Base-by-base conservation (phyloP, 2,797 vertebrate species). In the Loris lydekkerianus region DNA sequence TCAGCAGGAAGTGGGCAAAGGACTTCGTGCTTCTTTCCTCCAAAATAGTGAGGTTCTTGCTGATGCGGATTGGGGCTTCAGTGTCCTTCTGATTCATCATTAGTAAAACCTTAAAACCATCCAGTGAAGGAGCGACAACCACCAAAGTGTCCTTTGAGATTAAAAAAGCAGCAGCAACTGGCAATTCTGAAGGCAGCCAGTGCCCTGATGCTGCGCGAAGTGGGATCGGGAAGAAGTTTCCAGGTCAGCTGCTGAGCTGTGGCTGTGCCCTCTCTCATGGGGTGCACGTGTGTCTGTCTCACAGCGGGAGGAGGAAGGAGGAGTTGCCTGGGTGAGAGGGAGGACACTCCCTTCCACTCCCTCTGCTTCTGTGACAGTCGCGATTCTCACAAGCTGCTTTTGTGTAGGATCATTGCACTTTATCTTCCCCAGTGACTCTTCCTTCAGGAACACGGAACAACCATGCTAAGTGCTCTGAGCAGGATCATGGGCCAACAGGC, bases 81-180 rank as follows among this genome's bases (percentile, higher is more conserved):
- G 63, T 98, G 97, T 97, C 96, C 31, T 37, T 97, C 98, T 98
- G 98, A 98, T 95, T 98, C 98, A 98, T 95, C 97, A 95, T 96
- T 96, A 98, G 94, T 92, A 97, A 85, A 96, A 0, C 95, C 96
- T 98, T 95, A 94, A 90, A 75, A 95, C 65, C 67, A 56, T 96
- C 98, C 98, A 91, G 1, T 61, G 37, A 31, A 82, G 78, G 95
- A 97, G 96, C 97, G 91, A 84, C 7, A 17, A 96, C 89, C 9
- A 73, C 37, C 27, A 0, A 2, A 96, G 88, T 31, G 2, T 91
- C 91, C 98, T 81, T 75, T 89, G 73, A 95, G 65, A 93, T 23
- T 46, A 5, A 9, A 91, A 76, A 95, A 93, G 72, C 91, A 90
- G 73, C 76, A 56, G 56, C 21, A 34, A 53, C 23, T 7, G 0